These are phyloP conservation scores for Spodoptera litura DNA, from an alignment of 1,140 invertebrate genomes.

Conservation along the genomic window DNA sequence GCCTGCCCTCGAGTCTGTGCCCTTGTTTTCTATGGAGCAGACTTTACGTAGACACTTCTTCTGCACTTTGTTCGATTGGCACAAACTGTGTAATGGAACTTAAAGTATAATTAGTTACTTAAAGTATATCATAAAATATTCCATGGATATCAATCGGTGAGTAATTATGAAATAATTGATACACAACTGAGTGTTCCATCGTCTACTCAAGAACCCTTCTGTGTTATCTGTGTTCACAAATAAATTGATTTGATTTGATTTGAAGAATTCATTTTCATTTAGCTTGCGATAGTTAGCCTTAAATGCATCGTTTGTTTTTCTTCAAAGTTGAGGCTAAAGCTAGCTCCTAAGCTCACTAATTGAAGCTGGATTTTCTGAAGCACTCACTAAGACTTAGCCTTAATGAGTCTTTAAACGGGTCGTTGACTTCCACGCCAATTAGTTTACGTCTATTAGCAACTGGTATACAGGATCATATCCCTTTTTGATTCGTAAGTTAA, in stretches of 20 bases:
- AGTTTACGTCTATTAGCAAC: neutral
- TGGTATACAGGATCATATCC: neutral
- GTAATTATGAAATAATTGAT: too few relatives aligned
- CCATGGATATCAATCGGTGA: too few relatives aligned
- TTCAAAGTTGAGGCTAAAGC: slow-evolving; percentile 1
- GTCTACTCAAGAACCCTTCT: neutral
- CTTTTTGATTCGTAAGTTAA: slow-evolving; percentile 18
- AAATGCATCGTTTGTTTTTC: slow-evolving; percentile 8
- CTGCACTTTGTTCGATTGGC: too few relatives aligned
- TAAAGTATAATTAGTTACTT: too few relatives aligned
- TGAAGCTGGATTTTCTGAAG: slow-evolving; percentile 27
- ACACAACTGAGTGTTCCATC: neutral
- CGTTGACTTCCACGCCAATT: slow-evolving; percentile 8
- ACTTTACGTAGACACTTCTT: neutral
- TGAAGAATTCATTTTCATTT: too few relatives aligned
- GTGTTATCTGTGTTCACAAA: too few relatives aligned
- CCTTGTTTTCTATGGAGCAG: neutral
- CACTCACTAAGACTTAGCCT: neutral
- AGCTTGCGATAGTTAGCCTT: neutral
- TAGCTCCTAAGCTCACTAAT: slow-evolving; percentile 18
- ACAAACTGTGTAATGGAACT: too few relatives aligned
- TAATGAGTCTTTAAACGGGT: slow-evolving; percentile 28
- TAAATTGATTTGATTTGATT: too few relatives aligned
- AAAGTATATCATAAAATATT: too few relatives aligned
- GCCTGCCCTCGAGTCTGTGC: too few relatives aligned